Percentiles rank a stretch among this genome's conserved stretches.
Conservation (phyloP, 2,113 vertebrate genomes). For the Carassius gibelio region DNA sequence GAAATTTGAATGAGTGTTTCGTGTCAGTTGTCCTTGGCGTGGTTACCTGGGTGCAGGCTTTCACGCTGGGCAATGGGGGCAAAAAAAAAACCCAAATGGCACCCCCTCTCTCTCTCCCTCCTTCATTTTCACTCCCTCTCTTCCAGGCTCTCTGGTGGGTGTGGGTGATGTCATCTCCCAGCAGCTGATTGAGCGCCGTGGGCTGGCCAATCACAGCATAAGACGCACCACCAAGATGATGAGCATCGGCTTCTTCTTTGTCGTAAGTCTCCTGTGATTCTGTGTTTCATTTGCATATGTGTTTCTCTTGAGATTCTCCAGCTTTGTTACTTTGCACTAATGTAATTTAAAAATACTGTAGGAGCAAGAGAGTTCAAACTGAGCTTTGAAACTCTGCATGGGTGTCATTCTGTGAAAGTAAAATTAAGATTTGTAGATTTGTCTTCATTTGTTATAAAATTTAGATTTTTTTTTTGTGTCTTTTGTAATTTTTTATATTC, state of each 20-base stretch:
- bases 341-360: not conserved
- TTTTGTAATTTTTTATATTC: too few species aligned
- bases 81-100: conserved; percentile 20
- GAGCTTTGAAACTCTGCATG: too few species aligned
- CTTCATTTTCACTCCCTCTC: conserved; percentile 29
- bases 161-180: conserved; percentile 88
- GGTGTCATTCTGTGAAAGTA: not conserved
- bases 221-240: conserved; percentile 85
- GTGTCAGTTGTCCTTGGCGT: conserved; percentile 1
- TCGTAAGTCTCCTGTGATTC: conserved; percentile 75
- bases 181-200: conserved; percentile 87
- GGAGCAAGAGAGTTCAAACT: not conserved
- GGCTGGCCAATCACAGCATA: conserved; percentile 77
- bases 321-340: not conserved
- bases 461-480: too few species aligned
- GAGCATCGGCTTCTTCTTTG: conserved; percentile 86
- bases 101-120: not conserved
- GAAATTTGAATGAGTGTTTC: conserved; percentile 21
- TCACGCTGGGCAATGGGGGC: not conserved
- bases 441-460: not conserved
- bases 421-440: not conserved
- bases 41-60: not conserved
- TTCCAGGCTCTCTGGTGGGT: conserved; percentile 84
- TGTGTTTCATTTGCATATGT: not conserved
- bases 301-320: not conserved